Base-by-base conservation (phyloP, 2,113 vertebrate genomes). In the Corythaeola cristata region DNA sequence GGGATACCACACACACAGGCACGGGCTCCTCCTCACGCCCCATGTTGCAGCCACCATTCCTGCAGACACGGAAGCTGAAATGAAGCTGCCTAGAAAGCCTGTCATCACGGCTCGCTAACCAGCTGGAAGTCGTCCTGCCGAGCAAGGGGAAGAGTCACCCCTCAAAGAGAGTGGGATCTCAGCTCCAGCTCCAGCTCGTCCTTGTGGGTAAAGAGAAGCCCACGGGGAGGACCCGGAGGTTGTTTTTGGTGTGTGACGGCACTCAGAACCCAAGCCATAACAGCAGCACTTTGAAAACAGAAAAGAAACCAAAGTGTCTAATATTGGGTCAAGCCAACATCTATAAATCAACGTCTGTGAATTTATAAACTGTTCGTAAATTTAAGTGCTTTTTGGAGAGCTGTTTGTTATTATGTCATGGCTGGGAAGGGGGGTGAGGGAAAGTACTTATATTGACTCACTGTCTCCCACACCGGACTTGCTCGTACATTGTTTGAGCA, bases 351-450 rank as follows among this genome's bases (percentile, higher is more conserved):
- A 93, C 45, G 97, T 98, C 97, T 85, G 96, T 95, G 96, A 97
- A 98, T 98, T 98, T 98, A 98, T 98, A 98, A 98, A 98, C 97
- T 98, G 98, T 98, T 98, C 97, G 52, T 98, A 98, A 98, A 97
- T 94, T 96, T 98, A 98, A 98, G 97, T 98, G 98, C 97, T 96
- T 98, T 98, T 98, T 97, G 96, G 95, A 97, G 96, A 97, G 96
- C 97, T 98, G 97, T 98, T 98, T 98, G 97, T 97, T 98, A 97
- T 96, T 94, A 96, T 96, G 97, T 97, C 85, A 67, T 73, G 88
- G 77, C 75, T 69, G 88, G 87, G 89, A 72, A 84, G 89, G 88
- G 86, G 89, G 80, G 58, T 58, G 53, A 49, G 90, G 68, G 85
- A 94, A 96, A 95, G 85, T 75, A 74, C 12, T 96, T 86, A 58